Conservation (phyloP, 1,140 invertebrate species). For the Leptestheria dahalacensis region DNA sequence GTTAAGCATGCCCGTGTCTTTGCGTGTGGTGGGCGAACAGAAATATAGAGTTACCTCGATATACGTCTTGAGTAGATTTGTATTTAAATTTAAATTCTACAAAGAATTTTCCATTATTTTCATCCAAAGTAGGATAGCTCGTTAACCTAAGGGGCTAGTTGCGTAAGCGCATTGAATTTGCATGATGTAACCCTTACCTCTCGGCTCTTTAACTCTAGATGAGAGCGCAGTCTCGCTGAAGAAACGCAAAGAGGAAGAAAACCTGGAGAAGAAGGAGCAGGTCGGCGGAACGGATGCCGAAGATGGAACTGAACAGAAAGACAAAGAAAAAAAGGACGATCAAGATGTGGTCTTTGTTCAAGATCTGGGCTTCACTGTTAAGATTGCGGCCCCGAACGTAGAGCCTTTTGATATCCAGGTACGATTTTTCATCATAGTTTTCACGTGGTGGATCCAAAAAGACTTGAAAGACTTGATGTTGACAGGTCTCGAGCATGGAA, state of each 20-base stretch:
- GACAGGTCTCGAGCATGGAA: slow-evolving; percentile 87
- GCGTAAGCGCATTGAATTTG: too few species aligned
- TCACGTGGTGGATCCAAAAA: too few species aligned
- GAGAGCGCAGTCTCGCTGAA: slow-evolving; percentile 4
- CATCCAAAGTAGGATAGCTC: too few species aligned
- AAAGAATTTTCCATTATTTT: too few species aligned
- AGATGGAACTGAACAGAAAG: slow-evolving; percentile 18
- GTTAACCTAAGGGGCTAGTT: too few species aligned
- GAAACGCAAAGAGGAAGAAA: slow-evolving; percentile 14
- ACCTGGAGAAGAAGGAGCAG: slow-evolving; percentile 15
- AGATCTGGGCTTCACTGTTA: slow-evolving; percentile 82
- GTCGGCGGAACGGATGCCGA: neutral
- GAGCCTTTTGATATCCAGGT: slow-evolving; percentile 86
- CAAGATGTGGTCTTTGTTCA: slow-evolving; percentile 80
- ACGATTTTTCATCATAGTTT: slow-evolving; percentile 20
- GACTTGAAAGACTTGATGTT: neutral
- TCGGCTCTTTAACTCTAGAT: neutral
- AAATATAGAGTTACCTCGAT: too few species aligned
- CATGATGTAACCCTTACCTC: too few species aligned
- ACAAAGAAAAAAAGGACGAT: slow-evolving; percentile 42
- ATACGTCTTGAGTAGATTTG: too few species aligned
- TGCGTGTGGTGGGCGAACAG: too few species aligned
- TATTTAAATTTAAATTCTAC: too few species aligned
- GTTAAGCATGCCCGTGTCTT: too few species aligned
- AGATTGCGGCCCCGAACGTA: slow-evolving; percentile 72